A percentile compares a stretch with the other conserved stretches of the same genome.
phyloP scores from a whole-genome alignment of 2,113 vertebrate species.

The Spermophilus dauricus region DNA sequence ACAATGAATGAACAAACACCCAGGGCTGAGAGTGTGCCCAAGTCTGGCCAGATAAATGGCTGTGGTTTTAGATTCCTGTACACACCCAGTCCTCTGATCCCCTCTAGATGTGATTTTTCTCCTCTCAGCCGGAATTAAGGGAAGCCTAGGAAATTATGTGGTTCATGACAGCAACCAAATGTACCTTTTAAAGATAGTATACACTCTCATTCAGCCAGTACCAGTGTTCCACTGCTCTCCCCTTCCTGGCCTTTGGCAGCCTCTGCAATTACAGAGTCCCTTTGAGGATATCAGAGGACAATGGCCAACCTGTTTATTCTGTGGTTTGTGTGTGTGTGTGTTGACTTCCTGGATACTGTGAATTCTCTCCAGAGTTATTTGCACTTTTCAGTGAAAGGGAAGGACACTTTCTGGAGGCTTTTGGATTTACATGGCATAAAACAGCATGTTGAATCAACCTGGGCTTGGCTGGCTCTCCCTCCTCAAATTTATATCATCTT shows the following conservation, averaged over 20 bases:
- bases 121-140: not conserved
- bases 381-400: conserved; percentile 56
- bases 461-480: not conserved
- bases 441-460: conserved; percentile 19
- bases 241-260: not conserved
- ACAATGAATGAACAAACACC: not conserved
- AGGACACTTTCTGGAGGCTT: conserved; percentile 57
- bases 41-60: not conserved
- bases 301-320: not conserved
- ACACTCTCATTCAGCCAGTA: rapidly evolving
- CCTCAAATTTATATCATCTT: not conserved
- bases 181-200: not conserved
- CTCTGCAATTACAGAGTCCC: conserved; percentile 17
- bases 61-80: not conserved
- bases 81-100: not conserved
- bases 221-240: not conserved
- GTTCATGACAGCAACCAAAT: not conserved
- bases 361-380: conserved; percentile 57
- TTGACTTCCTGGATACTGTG: conserved; percentile 17
- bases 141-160: not conserved
- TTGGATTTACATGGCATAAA: conserved; percentile 20
- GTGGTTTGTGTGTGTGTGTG: not conserved
- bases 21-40: not conserved
- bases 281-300: conserved; percentile 21
- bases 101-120: not conserved